phyloP scores from a whole-genome alignment of 2,113 vertebrate species.

The Pterophyllum scalare region DNA sequence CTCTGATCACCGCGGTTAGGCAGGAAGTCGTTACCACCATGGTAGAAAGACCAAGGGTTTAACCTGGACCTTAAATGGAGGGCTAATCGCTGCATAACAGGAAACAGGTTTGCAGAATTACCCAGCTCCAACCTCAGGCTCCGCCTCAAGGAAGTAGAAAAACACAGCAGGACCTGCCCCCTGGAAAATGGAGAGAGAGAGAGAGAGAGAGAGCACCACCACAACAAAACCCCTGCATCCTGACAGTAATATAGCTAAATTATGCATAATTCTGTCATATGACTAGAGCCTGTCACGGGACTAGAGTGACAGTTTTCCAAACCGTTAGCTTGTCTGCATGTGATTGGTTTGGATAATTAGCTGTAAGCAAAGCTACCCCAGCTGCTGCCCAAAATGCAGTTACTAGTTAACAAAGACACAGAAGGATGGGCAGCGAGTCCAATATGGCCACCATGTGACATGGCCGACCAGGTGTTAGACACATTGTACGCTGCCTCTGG shows the following conservation, averaged over 20 bases:
- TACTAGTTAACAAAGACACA: slow-evolving; percentile 58
- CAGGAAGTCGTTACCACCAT: too few species aligned
- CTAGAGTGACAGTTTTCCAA: not conserved
- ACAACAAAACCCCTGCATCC: too few species aligned
- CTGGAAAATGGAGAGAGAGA: too few species aligned
- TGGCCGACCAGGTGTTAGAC: slow-evolving; percentile 75
- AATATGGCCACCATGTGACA: slow-evolving; percentile 57
- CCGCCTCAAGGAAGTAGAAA: too few species aligned
- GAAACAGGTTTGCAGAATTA: too few species aligned
- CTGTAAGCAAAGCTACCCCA: slow-evolving; percentile 4
- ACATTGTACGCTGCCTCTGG: slow-evolving; percentile 59
- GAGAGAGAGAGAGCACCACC: too few species aligned
- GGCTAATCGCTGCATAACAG: too few species aligned
- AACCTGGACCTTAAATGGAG: too few species aligned
- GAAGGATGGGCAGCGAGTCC: slow-evolving; percentile 48
- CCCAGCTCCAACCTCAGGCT: too few species aligned
- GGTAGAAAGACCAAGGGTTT: too few species aligned
- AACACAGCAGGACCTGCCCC: too few species aligned
- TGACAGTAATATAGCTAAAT: not conserved
- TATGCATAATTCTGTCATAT: not conserved
- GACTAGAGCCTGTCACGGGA: not conserved
- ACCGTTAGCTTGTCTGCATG: not conserved
- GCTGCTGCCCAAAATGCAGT: slow-evolving; percentile 6
- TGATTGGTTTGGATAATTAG: slow-evolving; percentile 18
- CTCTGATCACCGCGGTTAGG: too few species aligned